phyloP scores from a whole-genome alignment of 2,797 vertebrate genomes.

The Alfaro cultratus region DNA sequence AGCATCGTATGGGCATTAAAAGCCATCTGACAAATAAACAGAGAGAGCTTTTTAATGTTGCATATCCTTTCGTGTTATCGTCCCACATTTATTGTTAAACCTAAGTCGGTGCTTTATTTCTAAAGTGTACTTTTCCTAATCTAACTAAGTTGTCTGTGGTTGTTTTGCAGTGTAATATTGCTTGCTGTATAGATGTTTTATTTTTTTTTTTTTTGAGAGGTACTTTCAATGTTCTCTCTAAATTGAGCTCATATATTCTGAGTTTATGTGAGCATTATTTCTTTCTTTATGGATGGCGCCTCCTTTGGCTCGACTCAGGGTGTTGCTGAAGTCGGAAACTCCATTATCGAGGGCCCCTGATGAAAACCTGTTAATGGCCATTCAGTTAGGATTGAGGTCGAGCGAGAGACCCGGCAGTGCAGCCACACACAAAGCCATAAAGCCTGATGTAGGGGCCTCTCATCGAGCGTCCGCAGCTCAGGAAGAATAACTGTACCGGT shows the following conservation, averaged over 20 bases:
- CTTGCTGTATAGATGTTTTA: constrained; percentile 5
- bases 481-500: constrained; percentile 65
- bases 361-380: constrained; percentile 73
- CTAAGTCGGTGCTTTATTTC: neutral
- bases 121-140: neutral
- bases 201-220: constrained; percentile 13
- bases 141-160: neutral
- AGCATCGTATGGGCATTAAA: neutral
- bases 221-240: constrained; percentile 29
- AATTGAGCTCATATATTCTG: constrained; percentile 52
- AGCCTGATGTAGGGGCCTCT: constrained; percentile 70
- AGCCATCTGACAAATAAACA: neutral
- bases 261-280: constrained; percentile 52
- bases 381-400: constrained; percentile 61
- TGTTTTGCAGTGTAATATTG: neutral
- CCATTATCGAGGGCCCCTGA: constrained; percentile 65
- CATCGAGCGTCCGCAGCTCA: constrained; percentile 53
- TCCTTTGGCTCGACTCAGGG: constrained; percentile 30
- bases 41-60: neutral
- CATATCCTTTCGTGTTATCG: neutral
- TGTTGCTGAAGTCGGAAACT: constrained; percentile 66
- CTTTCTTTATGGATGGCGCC: constrained; percentile 44
- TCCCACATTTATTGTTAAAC: neutral
- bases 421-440: constrained; percentile 66
- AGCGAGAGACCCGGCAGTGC: constrained; percentile 49